Evolutionary conservation across 2,888 invertebrate genomes (phyloP).

Genomic region (Standfussiana lucernea): DNA sequence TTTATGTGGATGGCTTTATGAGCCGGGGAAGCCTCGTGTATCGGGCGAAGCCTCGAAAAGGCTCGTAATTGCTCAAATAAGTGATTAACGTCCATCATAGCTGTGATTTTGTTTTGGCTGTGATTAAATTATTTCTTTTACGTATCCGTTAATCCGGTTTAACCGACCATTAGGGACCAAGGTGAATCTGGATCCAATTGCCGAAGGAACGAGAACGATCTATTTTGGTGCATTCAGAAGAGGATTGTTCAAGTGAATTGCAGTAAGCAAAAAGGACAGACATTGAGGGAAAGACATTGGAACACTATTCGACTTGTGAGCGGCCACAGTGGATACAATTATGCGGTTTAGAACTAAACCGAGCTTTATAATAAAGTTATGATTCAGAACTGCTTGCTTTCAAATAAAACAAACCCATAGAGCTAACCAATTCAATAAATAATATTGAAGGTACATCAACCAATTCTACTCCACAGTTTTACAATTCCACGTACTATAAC

Average conservation of each 20-base stretch:
- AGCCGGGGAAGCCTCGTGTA: background rate
- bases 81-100: background rate
- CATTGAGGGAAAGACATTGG: no score
- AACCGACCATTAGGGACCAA: background rate
- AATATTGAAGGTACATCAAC: constrained; percentile 3
- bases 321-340: background rate
- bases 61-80: background rate
- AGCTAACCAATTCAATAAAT: background rate
- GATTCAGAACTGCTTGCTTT: background rate
- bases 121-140: constrained; percentile 11
- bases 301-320: background rate
- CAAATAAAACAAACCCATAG: background rate
- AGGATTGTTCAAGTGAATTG: background rate
- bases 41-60: no score
- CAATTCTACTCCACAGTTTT: constrained; percentile 12
- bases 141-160: background rate
- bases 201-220: background rate
- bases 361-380: background rate
- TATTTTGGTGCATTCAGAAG: background rate
- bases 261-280: background rate
- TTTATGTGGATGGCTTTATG: background rate
- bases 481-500: constrained; percentile 2
- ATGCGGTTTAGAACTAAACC: background rate
- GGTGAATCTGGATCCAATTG: background rate
- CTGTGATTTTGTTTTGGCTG: constrained; percentile 9